Conservation (phyloP, 2,113 vertebrate species). For the Microcebus murinus region DNA sequence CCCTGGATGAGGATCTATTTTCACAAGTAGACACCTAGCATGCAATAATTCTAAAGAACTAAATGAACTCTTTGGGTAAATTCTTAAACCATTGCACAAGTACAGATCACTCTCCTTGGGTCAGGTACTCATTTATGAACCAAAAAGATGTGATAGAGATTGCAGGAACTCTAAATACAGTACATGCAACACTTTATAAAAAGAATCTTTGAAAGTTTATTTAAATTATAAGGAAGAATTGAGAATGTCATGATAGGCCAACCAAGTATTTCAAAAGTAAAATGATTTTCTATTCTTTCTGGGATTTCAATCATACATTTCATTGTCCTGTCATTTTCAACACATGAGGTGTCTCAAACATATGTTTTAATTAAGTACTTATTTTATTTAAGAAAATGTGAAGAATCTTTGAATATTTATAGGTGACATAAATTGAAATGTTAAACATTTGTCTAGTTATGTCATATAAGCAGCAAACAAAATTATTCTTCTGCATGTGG, state of each 20-base stretch:
- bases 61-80: neutral
- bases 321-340: neutral
- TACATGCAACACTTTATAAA: neutral
- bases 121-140: neutral
- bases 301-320: neutral
- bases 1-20: neutral
- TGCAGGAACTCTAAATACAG: neutral
- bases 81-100: neutral
- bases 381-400: too few species aligned
- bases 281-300: neutral
- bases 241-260: neutral
- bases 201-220: neutral
- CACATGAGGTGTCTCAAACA: neutral
- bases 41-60: neutral
- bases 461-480: too few species aligned
- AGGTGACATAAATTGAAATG: too few species aligned
- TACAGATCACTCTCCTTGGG: neutral
- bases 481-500: too few species aligned
- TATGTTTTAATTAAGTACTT: too few species aligned
- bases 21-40: neutral
- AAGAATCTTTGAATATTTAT: too few species aligned
- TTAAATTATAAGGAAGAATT: neutral
- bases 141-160: neutral
- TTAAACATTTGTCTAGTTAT: too few species aligned
- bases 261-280: neutral